A percentile compares a stretch with the other conserved stretches of the same genome.
phyloP scores from a whole-genome alignment of 1,140 invertebrate genomes.

The Acromyrmex charruanus region DNA sequence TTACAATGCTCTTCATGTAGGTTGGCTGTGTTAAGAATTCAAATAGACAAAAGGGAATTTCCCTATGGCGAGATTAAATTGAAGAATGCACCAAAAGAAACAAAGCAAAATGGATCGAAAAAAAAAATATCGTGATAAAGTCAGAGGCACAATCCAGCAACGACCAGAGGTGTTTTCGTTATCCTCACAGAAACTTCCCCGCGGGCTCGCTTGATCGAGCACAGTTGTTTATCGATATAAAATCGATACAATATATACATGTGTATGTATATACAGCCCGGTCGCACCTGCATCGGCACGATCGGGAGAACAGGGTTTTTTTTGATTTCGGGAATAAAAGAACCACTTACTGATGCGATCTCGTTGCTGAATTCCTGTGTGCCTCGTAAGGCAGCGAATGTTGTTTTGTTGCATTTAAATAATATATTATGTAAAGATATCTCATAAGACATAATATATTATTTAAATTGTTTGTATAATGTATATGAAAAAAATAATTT shows the following conservation, averaged over 20 bases:
- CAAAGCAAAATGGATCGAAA: slow-evolving; percentile 10
- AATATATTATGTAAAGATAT: slow-evolving; percentile 33
- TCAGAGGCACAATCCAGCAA: slow-evolving; percentile 20
- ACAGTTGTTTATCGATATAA: slow-evolving; percentile 72
- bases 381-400: not conserved
- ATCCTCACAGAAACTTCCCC: slow-evolving; percentile 48
- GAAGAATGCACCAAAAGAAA: slow-evolving; percentile 3
- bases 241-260: slow-evolving; percentile 62
- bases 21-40: not conserved
- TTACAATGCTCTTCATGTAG: not conserved
- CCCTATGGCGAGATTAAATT: slow-evolving; percentile 27
- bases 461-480: too few relatives aligned
- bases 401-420: slow-evolving; percentile 20
- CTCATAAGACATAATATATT: not conserved
- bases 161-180: slow-evolving; percentile 44
- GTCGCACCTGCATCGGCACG: slow-evolving; percentile 33
- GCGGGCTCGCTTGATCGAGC: slow-evolving; percentile 59
- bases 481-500: not conserved
- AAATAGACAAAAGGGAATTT: not conserved
- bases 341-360: slow-evolving; percentile 43
- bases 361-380: slow-evolving; percentile 24
- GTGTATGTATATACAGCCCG: not conserved
- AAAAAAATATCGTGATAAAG: slow-evolving; percentile 17
- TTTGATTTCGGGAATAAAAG: slow-evolving; percentile 67
- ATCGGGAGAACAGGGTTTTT: slow-evolving; percentile 30